Evolutionary conservation across 2,797 vertebrate species (phyloP).

Genomic region (Pipistrellus nathusii): DNA sequence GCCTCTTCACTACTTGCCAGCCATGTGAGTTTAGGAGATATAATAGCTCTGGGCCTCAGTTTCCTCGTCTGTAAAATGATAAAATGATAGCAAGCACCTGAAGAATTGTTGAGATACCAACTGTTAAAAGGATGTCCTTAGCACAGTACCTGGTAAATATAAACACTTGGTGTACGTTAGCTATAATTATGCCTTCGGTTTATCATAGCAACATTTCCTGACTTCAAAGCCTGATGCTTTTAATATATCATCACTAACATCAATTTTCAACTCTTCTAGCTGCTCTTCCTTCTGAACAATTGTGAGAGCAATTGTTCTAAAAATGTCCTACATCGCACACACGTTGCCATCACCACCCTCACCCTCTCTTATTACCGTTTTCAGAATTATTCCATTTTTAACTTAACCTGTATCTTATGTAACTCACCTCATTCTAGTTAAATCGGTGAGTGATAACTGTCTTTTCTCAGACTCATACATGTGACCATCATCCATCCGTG

Average conservation of each 20-base stretch:
- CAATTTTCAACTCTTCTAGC: background rate
- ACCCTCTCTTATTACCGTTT: slow-evolving; percentile 41
- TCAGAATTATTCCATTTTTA: slow-evolving; percentile 65
- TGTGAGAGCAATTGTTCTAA: slow-evolving; percentile 78
- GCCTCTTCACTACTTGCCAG: background rate
- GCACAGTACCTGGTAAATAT: background rate
- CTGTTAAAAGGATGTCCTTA: background rate
- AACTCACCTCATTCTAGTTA: slow-evolving; percentile 60
- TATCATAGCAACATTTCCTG: background rate
- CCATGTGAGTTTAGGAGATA: background rate
- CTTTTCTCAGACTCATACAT: background rate
- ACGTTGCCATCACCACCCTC: slow-evolving; percentile 60
- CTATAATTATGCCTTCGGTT: background rate
- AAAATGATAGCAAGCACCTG: no score
- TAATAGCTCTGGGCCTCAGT: background rate
- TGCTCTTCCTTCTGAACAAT: slow-evolving; percentile 55
- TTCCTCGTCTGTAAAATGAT: background rate
- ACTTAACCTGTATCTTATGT: slow-evolving; percentile 73
- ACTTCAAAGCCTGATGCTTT: background rate
- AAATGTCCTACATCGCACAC: slow-evolving; percentile 52
- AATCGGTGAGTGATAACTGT: background rate
- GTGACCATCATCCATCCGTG: background rate
- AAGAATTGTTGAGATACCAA: background rate
- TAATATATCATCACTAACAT: background rate
- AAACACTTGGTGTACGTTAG: background rate